Evolutionary conservation across 2,113 vertebrate species (phyloP), one percentile per base, ranked within the genome.

Genomic region (Pseudois nayaur): DNA sequence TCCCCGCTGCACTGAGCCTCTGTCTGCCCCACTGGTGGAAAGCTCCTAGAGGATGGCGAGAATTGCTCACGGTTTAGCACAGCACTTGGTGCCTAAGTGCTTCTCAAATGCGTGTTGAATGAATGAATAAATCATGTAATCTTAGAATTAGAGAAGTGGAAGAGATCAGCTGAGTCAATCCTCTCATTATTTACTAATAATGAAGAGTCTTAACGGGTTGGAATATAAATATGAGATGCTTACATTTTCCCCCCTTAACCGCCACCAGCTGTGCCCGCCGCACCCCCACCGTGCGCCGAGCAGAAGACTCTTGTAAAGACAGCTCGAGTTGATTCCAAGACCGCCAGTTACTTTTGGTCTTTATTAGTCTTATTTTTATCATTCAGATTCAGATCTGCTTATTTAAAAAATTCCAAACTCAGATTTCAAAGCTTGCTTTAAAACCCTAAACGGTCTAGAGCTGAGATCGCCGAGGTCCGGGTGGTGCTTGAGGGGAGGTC

Each of bases 141-240:
- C 95, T 97, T 64, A 94, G 89, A 96, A 97, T 94, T 76, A 71
- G 87, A 97, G 89, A 57, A 59, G 71, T 19, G 83, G 83, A 50
- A 81, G 91, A 59, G 91, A 96, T 93, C 45, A 29, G 94, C 95
- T 25, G 91, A 94, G 92, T 54, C 89, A 89, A 94, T 87, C 87
- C 83, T 89, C 92, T 95, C 78, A 60, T 97, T 97, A 95, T 96
- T 98, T 97, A 97, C 95, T 94, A 97, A 97, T 96, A 98, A 95
- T 3, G 79, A 94, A 92, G 89, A 89, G 74, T 60, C 94, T 95
- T 96, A 94, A 93, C 50, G 54, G 82, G 79, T 33, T 86, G 82
- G 21, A 43, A 45, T 84, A 50, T 64, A 97, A 97, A 96, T 94
- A 97, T 5, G 14, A 93, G 89, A 83, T 59, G 87, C 87, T 97